A percentile compares a stretch with the other conserved stretches of the same genome.
Conservation (phyloP, 2,797 vertebrate species). For the Allobates femoralis region DNA sequence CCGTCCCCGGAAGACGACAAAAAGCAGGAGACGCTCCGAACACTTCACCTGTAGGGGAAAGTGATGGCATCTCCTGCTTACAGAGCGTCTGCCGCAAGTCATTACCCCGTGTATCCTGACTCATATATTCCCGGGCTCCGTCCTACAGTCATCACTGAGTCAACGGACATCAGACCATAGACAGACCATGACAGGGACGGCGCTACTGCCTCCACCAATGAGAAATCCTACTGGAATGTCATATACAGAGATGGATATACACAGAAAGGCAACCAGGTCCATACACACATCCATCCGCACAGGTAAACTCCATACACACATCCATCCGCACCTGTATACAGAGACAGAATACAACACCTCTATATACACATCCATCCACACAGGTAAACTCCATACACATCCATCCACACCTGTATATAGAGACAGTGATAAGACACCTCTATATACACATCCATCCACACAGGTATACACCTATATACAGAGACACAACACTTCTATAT, state of each 20-base stretch:
- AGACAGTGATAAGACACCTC: no score
- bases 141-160: constrained; percentile 34
- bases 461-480: not conserved
- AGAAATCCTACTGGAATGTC: not conserved
- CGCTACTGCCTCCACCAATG: not conserved
- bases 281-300: not conserved
- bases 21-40: not conserved
- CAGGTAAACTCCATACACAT: no score
- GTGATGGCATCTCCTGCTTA: constrained; percentile 4
- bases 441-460: not conserved
- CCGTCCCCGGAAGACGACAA: not conserved
- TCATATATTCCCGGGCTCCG: not conserved
- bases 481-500: not conserved
- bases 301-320: not conserved
- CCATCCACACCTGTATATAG: not conserved
- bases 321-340: no score
- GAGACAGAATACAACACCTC: no score
- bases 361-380: not conserved
- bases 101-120: constrained; percentile 1
- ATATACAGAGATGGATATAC: not conserved
- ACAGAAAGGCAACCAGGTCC: not conserved
- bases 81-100: constrained; percentile 25
- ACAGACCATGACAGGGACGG: not conserved
- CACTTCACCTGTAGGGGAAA: constrained; percentile 11
- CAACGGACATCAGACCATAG: constrained; percentile 6